phyloP scores from a whole-genome alignment of 2,797 vertebrate genomes.

The Poecilia wingei region DNA sequence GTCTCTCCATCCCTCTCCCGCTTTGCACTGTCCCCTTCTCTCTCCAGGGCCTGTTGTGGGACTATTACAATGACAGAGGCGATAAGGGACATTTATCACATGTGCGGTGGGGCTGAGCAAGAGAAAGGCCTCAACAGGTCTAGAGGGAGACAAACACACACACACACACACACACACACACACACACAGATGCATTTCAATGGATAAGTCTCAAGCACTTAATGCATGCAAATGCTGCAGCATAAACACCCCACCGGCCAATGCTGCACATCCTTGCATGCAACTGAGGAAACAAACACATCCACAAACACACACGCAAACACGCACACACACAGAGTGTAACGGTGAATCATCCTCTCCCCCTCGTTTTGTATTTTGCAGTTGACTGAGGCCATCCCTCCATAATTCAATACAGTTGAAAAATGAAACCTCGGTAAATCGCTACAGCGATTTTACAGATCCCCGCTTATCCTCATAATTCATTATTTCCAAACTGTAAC shows the following conservation, averaged over 20 bases:
- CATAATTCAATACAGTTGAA: conserved; percentile 79
- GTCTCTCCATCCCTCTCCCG: conserved; percentile 33
- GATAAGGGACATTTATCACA: conserved; percentile 91
- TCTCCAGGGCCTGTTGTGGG: conserved; percentile 81
- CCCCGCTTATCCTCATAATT: conserved; percentile 78
- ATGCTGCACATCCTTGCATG: background rate
- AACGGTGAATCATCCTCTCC: conserved; percentile 68
- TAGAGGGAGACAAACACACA: conserved; percentile 55
- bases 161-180: no score
- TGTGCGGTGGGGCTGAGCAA: conserved; percentile 76
- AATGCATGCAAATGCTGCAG: conserved; percentile 31
- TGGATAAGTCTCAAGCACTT: conserved; percentile 1
- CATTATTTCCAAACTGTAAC: conserved; percentile 79
- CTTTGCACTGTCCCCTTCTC: conserved; percentile 38
- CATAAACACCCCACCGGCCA: conserved; percentile 1
- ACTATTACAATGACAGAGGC: conserved; percentile 87
- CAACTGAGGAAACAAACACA: conserved; percentile 28
- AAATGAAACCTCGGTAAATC: conserved; percentile 78
- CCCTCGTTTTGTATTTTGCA: conserved; percentile 73
- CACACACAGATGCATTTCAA: conserved; percentile 13
- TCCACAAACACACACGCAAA: conserved; percentile 31
- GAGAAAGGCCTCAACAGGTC: conserved; percentile 83
- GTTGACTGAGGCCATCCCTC: conserved; percentile 77
- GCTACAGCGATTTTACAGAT: conserved; percentile 78
- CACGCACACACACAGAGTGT: conserved; percentile 14